phyloP scores from a whole-genome alignment of 2,888 invertebrate genomes.

The Cheilosia grossa region DNA sequence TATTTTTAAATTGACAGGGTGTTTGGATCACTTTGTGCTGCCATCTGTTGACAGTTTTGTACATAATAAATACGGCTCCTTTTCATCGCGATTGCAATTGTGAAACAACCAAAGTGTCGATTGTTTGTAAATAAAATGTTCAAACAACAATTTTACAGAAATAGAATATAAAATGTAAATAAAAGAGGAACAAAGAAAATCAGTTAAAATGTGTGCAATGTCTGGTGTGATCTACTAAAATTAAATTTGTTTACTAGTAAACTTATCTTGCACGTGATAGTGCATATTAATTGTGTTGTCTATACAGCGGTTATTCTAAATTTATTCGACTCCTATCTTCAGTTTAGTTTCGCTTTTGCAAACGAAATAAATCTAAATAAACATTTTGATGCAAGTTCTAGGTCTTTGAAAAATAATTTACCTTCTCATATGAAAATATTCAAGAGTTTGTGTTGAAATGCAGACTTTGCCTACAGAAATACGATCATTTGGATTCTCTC shows the following conservation, averaged over 20 bases:
- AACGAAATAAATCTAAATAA: conserved; percentile 19
- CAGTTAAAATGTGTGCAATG: conserved; percentile 69
- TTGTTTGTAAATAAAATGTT: conserved; percentile 29
- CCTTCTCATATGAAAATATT: neutral
- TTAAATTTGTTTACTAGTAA: too few species aligned
- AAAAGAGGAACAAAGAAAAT: conserved; percentile 36
- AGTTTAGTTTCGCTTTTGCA: conserved; percentile 7
- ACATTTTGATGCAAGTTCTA: conserved; percentile 40
- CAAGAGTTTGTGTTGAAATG: neutral
- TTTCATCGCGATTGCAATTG: neutral
- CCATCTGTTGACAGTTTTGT: conserved; percentile 10
- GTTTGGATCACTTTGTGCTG: neutral
- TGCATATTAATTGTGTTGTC: conserved; percentile 1
- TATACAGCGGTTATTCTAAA: conserved; percentile 4
- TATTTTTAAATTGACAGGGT: neutral
- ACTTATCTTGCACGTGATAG: conserved; percentile 26
- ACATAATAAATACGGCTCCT: neutral
- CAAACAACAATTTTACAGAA: conserved; percentile 26
- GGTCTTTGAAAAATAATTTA: neutral
- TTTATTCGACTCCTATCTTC: neutral
- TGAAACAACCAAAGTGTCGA: conserved; percentile 17
- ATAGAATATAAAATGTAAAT: conserved; percentile 31
- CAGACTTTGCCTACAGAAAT: neutral
- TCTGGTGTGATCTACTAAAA: conserved; percentile 73
- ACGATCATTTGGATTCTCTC: too few species aligned